A percentile compares a stretch with the other conserved stretches of the same genome.
These are phyloP conservation scores for Cebus imitator DNA, from an alignment of 2,113 vertebrate species.

Conservation along the genomic window DNA sequence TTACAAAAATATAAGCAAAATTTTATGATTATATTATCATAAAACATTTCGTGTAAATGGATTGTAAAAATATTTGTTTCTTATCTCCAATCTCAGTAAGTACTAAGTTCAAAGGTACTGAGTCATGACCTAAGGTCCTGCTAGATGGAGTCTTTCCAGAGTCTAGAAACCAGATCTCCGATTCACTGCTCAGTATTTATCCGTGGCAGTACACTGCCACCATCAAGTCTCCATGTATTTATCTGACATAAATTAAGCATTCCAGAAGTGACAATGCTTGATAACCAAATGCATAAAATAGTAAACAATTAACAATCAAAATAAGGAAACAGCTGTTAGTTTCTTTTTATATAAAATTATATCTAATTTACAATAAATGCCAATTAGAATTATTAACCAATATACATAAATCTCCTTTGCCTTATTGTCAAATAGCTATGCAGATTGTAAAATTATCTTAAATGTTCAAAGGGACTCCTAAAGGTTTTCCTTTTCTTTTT, in stretches of 20 bases:
- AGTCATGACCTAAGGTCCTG: neutral
- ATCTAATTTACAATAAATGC: constrained; percentile 76
- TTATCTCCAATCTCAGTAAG: neutral
- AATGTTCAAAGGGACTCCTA: constrained; percentile 55
- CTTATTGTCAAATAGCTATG: constrained; percentile 57
- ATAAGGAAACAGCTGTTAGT: constrained; percentile 75
- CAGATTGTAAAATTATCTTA: constrained; percentile 38
- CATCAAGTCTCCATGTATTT: constrained; percentile 41
- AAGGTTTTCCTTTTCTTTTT: neutral
- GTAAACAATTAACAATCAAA: constrained; percentile 71
- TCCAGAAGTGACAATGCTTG: constrained; percentile 71
- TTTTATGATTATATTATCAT: constrained; percentile 61
- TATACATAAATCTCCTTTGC: constrained; percentile 65
- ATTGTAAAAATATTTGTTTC: neutral
- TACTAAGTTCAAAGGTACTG: neutral
- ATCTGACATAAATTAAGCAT: constrained; percentile 75
- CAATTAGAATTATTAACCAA: constrained; percentile 74
- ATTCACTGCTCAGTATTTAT: neutral
- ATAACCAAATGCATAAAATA: constrained; percentile 76
- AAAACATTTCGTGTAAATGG: neutral
- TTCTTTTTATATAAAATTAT: constrained; percentile 75
- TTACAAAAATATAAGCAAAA: constrained; percentile 72
- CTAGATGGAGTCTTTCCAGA: neutral
- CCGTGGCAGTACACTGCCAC: neutral
- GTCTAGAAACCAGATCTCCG: neutral